A percentile compares a stretch with the other conserved stretches of the same genome.
These are phyloP conservation scores for Gerris buenoi DNA, from an alignment of 1,140 invertebrate genomes.

Conservation along the genomic window DNA sequence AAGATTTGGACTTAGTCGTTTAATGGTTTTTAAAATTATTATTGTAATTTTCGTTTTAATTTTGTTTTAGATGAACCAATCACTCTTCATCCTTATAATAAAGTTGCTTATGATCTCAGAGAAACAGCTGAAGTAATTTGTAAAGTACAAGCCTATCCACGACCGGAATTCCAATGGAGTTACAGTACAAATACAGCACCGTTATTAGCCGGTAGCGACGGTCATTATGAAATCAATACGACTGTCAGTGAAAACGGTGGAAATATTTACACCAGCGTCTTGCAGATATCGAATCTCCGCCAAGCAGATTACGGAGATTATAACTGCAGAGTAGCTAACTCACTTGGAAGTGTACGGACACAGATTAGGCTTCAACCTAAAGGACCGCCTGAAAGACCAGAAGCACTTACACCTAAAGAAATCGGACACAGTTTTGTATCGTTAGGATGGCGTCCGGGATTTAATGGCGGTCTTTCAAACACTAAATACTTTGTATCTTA, in stretches of 20 bases:
- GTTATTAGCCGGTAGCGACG: conserved; percentile 56
- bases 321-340: conserved; percentile 59
- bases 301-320: conserved; percentile 78
- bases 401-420: conserved; percentile 46
- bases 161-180: conserved; percentile 83
- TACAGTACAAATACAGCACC: conserved; percentile 54
- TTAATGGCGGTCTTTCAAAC: conserved; percentile 69
- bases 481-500: conserved; percentile 74
- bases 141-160: conserved; percentile 77
- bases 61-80: conserved; percentile 60
- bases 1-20: too few species aligned
- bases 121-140: conserved; percentile 75
- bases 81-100: conserved; percentile 64
- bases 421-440: conserved; percentile 60
- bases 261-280: conserved; percentile 65
- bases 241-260: conserved; percentile 53
- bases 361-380: conserved; percentile 66
- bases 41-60: too few species aligned
- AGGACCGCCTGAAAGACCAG: conserved; percentile 68
- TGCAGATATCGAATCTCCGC: conserved; percentile 55
- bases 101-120: conserved; percentile 70
- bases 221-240: conserved; percentile 69
- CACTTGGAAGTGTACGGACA: conserved; percentile 53
- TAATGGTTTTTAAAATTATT: too few species aligned
- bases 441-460: conserved; percentile 69